Evolutionary conservation across 2,113 vertebrate genomes (phyloP).

Genomic region (Megatriorchis doriae): DNA sequence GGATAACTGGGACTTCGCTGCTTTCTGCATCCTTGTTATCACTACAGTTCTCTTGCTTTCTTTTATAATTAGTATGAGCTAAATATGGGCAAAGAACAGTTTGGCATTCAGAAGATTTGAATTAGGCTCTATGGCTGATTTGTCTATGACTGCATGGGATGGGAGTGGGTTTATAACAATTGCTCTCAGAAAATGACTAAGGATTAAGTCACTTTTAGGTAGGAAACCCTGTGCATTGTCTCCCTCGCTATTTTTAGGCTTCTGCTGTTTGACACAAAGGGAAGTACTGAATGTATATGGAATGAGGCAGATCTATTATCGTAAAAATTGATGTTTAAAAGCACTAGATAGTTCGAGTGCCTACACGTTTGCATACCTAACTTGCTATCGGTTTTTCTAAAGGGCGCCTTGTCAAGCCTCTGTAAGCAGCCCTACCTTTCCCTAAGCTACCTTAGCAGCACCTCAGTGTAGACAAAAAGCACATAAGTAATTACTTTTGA

Average conservation of each 20-base stretch:
- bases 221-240: background rate
- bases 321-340: background rate
- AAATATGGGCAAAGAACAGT: background rate
- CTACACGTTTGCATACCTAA: background rate
- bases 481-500: background rate
- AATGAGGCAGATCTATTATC: background rate
- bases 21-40: background rate
- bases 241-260: background rate
- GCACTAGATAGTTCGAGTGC: background rate
- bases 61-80: background rate
- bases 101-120: background rate
- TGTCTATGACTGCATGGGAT: background rate
- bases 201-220: background rate
- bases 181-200: background rate
- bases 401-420: background rate
- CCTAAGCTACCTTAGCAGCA: background rate
- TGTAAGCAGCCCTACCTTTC: background rate
- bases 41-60: background rate
- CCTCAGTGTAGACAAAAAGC: background rate
- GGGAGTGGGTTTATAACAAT: background rate
- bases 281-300: background rate
- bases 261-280: background rate
- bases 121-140: background rate
- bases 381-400: background rate
- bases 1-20: background rate